phyloP scores from a whole-genome alignment of 2,888 invertebrate species.

The Pyrochroa serraticornis region DNA sequence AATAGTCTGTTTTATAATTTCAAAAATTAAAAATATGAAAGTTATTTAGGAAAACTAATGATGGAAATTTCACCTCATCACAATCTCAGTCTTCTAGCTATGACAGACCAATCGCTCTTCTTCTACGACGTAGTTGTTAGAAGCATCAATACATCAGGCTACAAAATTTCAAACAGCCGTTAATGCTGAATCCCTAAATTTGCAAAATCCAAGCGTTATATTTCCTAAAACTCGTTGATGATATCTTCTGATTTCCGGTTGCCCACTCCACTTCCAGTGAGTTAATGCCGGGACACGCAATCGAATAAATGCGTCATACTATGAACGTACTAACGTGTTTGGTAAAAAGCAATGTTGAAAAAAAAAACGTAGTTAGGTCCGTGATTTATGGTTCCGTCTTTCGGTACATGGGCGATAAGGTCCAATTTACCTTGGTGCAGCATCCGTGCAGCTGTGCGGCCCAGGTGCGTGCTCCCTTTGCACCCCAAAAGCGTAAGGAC shows the following conservation, averaged over 20 bases:
- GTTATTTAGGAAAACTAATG: no score
- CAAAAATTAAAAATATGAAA: no score
- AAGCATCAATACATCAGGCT: no score
- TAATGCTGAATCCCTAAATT: no score
- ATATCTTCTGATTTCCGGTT: background rate
- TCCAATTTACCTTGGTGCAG: slow-evolving; percentile 51
- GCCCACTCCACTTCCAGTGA: background rate
- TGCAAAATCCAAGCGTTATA: background rate
- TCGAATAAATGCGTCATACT: slow-evolving; percentile 45
- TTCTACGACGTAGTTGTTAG: no score
- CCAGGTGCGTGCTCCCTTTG: slow-evolving; percentile 58
- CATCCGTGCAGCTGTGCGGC: slow-evolving; percentile 58
- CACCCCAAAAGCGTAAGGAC: slow-evolving; percentile 52
- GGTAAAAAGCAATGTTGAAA: slow-evolving; percentile 45
- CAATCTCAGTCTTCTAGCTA: no score
- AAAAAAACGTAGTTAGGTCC: slow-evolving; percentile 41
- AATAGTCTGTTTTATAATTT: no score
- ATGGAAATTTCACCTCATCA: no score
- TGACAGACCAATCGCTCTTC: no score
- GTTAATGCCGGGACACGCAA: slow-evolving; percentile 41
- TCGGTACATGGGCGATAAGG: slow-evolving; percentile 43
- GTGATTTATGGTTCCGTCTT: slow-evolving; percentile 47
- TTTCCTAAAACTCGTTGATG: background rate
- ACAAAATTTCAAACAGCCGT: no score
- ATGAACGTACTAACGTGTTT: slow-evolving; percentile 41